phyloP scores from a whole-genome alignment of 2,113 vertebrate species.

The Ailurus styani region DNA sequence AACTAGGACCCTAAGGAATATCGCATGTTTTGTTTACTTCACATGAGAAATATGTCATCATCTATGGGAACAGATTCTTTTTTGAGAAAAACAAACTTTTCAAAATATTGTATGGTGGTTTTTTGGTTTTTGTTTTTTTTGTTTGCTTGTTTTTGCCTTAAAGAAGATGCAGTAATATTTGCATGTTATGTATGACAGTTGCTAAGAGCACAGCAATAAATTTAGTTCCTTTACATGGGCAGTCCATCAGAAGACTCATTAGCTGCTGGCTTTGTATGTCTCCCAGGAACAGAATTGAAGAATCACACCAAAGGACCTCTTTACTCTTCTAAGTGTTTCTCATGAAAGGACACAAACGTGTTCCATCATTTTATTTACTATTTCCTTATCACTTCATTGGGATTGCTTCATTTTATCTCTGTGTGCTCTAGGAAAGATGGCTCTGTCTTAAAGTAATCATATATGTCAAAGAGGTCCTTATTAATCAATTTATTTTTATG shows the following conservation, averaged over 20 bases:
- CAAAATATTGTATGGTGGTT: not conserved
- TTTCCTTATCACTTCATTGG: not conserved
- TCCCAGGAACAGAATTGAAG: not conserved
- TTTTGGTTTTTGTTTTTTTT: not conserved
- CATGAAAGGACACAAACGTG: not conserved
- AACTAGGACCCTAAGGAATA: not conserved
- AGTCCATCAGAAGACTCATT: not conserved
- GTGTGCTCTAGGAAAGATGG: not conserved
- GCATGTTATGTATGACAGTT: not conserved
- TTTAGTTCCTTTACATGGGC: constrained; percentile 13
- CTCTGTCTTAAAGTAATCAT: not conserved
- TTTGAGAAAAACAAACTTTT: constrained; percentile 2
- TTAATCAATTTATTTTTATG: not conserved
- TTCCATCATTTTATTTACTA: not conserved
- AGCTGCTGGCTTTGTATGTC: not conserved
- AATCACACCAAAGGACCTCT: not conserved
- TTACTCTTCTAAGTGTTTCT: not conserved
- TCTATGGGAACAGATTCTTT: not conserved
- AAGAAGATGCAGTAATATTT: not conserved
- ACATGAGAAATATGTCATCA: not conserved
- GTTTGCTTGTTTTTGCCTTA: not conserved
- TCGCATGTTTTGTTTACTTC: not conserved
- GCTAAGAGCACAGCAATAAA: not conserved
- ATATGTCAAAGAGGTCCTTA: not conserved
- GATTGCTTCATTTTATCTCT: not conserved